Evolutionary conservation across 2,113 vertebrate genomes (phyloP), one percentile per base, ranked within the genome.

Genomic region (Herpetotheres cachinnans): DNA sequence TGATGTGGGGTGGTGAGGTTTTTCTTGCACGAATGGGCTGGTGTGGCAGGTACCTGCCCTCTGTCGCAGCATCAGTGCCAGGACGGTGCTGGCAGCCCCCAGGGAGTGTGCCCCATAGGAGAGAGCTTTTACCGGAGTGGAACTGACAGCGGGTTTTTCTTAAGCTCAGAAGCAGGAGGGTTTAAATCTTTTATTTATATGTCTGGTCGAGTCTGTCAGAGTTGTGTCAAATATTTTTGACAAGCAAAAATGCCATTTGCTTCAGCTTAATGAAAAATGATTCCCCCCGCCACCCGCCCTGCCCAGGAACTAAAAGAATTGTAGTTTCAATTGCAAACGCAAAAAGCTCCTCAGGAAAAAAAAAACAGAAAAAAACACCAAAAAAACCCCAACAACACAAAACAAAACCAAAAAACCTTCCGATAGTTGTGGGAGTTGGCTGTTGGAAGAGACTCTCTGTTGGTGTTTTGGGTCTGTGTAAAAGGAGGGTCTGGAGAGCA

Each of bases 191-290:
- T 92, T 95, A 89, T 95, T 92, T 88, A 71, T 96, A 65, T 82
- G 78, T 94, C 80, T 95, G 67, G 58, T 90, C 1, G 6, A 89
- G 84, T 82, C 87, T 96, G 92, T 95, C 95, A 89, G 69, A 95
- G 80, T 89, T 84, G 76, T 85, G 87, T 95, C 96, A 92, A 95
- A 81, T 92, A 63, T 67, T 94, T 96, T 84, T 96, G 94, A 96
- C 88, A 96, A 82, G 89, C 78, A 96, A 95, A 96, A 97, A 94
- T 93, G 93, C 36, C 78, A 94, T 94, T 96, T 94, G 81, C 78
- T 85, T 93, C 81, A 82, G 62, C 58, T 93, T 96, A 95, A 91
- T 97, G 90, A 95, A 97, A 95, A 93, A 82, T 78, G 8, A 77
- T 73, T 80, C 25, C 5, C 17, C n/a, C n/a, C n/a, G n/a, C n/a